A percentile compares a stretch with the other conserved stretches of the same genome.
Conservation (phyloP, 2,888 invertebrate genomes). For the Seira sanloemensis region DNA sequence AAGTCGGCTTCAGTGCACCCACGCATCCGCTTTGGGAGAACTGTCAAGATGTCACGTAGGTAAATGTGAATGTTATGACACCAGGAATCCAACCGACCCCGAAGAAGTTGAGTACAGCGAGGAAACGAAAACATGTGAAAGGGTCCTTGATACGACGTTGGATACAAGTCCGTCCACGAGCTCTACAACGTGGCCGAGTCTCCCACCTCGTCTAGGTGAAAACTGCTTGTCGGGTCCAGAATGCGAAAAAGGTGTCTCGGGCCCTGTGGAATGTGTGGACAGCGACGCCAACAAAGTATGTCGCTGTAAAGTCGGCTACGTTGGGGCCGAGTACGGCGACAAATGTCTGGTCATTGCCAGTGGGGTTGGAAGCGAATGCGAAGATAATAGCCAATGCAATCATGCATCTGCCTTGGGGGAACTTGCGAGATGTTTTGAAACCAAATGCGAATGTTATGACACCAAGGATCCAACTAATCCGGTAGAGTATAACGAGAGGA, state of each 20-base stretch:
- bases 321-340: neutral
- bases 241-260: neutral
- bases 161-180: too few species aligned
- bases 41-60: conserved; percentile 17
- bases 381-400: conserved; percentile 3
- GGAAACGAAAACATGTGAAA: neutral
- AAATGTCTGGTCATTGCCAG: conserved; percentile 13
- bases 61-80: conserved; percentile 37
- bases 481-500: neutral
- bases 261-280: neutral
- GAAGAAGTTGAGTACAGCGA: neutral
- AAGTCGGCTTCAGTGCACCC: neutral
- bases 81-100: neutral
- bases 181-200: too few species aligned
- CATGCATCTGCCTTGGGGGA: neutral
- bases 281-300: neutral
- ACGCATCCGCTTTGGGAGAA: conserved; percentile 1
- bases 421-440: conserved; percentile 13
- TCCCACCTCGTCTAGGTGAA: conserved; percentile 6
- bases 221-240: neutral
- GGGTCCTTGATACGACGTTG: too few species aligned
- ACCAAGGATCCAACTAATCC: neutral
- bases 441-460: conserved; percentile 34
- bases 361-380: neutral
- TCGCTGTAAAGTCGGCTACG: conserved; percentile 9